These are phyloP conservation scores for Apis mellifera DNA, from an alignment of 1,140 invertebrate genomes.

Conservation along the genomic window DNA sequence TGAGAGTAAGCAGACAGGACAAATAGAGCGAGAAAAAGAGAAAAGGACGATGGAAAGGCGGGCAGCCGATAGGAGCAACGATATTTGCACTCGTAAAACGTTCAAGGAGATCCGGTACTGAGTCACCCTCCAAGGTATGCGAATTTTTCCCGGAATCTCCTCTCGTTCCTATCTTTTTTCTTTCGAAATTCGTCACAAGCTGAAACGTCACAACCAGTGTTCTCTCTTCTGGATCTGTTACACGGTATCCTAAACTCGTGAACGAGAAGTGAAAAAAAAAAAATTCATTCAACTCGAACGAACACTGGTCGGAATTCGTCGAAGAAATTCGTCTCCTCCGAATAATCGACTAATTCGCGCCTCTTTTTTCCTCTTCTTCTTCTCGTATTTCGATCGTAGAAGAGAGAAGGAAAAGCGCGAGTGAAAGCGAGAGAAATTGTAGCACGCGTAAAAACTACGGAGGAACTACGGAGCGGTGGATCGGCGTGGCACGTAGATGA, in stretches of 20 bases:
- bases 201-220: not conserved
- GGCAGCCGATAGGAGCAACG: slow-evolving; percentile 44
- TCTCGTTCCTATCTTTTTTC: slow-evolving; percentile 40
- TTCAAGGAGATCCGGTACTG: slow-evolving; percentile 74
- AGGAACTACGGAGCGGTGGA: slow-evolving; percentile 69
- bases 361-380: not conserved
- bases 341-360: not conserved
- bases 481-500: slow-evolving; percentile 76
- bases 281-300: too few species aligned
- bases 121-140: slow-evolving; percentile 63
- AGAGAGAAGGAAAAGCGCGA: not conserved
- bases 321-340: too few species aligned
- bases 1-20: slow-evolving; percentile 43
- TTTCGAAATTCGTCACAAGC: not conserved
- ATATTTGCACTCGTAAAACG: slow-evolving; percentile 64
- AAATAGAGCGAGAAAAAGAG: slow-evolving; percentile 51
- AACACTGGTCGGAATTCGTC: too few species aligned
- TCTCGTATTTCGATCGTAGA: not conserved
- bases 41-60: slow-evolving; percentile 37
- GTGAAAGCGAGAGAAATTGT: slow-evolving; percentile 6
- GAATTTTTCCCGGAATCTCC: slow-evolving; percentile 66
- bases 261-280: too few species aligned
- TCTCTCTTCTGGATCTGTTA: not conserved
- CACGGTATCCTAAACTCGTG: too few species aligned
- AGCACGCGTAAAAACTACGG: slow-evolving; percentile 70